Conservation (phyloP, 1,140 invertebrate genomes). For the Littorina saxatilis region DNA sequence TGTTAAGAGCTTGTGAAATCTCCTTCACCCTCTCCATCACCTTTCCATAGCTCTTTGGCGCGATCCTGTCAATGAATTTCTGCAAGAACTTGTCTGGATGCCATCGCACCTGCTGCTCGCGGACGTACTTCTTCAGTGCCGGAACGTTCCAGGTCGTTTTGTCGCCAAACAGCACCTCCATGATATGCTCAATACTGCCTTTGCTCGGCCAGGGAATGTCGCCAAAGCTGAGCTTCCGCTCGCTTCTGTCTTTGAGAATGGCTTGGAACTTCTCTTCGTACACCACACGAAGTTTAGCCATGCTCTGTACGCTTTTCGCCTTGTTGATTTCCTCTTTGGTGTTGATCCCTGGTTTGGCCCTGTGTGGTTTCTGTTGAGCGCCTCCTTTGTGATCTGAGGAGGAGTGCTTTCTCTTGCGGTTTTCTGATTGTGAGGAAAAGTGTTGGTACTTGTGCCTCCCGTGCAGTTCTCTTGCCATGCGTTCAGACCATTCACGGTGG, state of each 20-base stretch:
- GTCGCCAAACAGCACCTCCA: slow-evolving; percentile 59
- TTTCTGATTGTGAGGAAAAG: slow-evolving; percentile 20
- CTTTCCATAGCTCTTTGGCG: slow-evolving; percentile 52
- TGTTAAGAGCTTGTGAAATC: slow-evolving; percentile 68
- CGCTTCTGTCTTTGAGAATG: slow-evolving; percentile 30
- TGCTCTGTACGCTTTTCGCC: slow-evolving; percentile 7
- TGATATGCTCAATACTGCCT: slow-evolving; percentile 41
- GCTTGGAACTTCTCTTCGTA: slow-evolving; percentile 52
- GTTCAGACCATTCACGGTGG: slow-evolving; percentile 59
- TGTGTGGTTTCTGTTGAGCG: background rate
- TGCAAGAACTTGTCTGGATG: slow-evolving; percentile 72
- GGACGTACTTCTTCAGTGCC: slow-evolving; percentile 60
- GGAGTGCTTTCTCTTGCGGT: slow-evolving; percentile 30
- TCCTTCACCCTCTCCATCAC: slow-evolving; percentile 65
- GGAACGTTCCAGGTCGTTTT: slow-evolving; percentile 36
- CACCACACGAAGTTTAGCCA: slow-evolving; percentile 26
- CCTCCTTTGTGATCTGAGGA: background rate
- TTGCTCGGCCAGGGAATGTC: slow-evolving; percentile 69
- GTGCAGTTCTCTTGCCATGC: slow-evolving; percentile 48
- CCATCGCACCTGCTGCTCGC: slow-evolving; percentile 67
- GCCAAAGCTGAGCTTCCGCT: slow-evolving; percentile 43
- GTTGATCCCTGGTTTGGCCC: background rate
- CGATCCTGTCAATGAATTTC: slow-evolving; percentile 59
- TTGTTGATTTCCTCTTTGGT: slow-evolving; percentile 29
- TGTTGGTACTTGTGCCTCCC: background rate